Base-by-base conservation (phyloP, 2,797 vertebrate species). In the Platalea minor region DNA sequence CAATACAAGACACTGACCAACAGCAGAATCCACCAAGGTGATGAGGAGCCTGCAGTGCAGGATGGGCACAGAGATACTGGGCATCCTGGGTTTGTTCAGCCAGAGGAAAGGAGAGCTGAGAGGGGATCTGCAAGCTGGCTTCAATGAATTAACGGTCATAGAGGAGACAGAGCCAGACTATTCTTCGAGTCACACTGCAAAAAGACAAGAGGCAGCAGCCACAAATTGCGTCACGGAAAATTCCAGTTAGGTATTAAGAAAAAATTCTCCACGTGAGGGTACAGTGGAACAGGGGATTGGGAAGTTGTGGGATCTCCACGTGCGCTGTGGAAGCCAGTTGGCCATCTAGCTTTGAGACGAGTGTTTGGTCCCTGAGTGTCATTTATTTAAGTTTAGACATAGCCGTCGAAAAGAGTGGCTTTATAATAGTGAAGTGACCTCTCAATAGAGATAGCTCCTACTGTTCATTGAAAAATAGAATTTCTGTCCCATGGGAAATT, bases 401-500 rank as follows among this genome's bases (percentile, higher is more conserved):
- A 78, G 68, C 10, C 0, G 0, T 39, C 81, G 41, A 35, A 88
- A 88, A 46, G n/a, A 31, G 75, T 51, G 51, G n/a, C 28, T 91
- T 84, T 70, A 56, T 63, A 76, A 86, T 23, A 91, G 67, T 73
- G 67, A 91, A 91, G 73, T 76, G 80, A 84, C 80, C 64, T 94
- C 94, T 84, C 76, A 29, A 75, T 64, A 73, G 69, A 91, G 85
- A 59, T 60, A 77, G 26, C 39, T 90, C 35, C 51, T 87, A 21
- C 74, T 50, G 57, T 72, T 95, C 83, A 41, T 20, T 84, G 93
- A 88, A 95, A 95, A 95, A 65, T 25, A 85, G 61, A 78, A 81
- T 87, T 90, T 79, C 90, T 1, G 3, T 94, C 95, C 74, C 74
- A 12, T 64, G 88, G 90, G 94, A 96, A 96, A 95, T 96, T 90